Evolutionary conservation across 1,140 invertebrate genomes (phyloP).

Genomic region (Atta colombica): DNA sequence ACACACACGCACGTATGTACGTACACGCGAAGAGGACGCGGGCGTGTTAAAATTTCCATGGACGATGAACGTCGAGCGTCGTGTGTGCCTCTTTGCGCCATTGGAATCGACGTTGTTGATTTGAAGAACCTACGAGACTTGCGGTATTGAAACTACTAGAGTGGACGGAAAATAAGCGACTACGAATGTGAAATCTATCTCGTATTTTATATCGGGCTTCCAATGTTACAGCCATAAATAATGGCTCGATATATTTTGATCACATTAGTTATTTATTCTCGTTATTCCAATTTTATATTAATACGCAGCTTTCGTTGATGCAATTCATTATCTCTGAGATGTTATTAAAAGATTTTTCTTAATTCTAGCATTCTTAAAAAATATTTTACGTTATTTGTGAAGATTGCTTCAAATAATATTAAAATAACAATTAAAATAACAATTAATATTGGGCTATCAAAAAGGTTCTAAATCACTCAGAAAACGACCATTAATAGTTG

Average conservation of each 20-base stretch:
- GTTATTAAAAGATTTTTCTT: too few species aligned
- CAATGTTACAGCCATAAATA: not conserved
- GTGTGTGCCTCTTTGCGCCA: not conserved
- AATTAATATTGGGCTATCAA: too few species aligned
- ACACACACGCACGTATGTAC: not conserved
- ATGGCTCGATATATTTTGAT: not conserved
- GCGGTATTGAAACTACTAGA: too few species aligned
- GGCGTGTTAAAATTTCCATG: slow-evolving; percentile 32
- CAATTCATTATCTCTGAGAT: not conserved
- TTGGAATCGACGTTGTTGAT: not conserved
- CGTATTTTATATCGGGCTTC: not conserved
- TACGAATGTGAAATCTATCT: not conserved
- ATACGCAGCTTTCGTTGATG: not conserved
- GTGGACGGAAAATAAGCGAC: not conserved
- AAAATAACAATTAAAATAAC: too few species aligned
- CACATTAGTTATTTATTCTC: too few species aligned
- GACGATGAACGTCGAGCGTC: not conserved
- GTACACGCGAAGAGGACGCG: not conserved
- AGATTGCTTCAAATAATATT: too few species aligned
- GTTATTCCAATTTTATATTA: not conserved
- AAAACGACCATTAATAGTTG: too few species aligned
- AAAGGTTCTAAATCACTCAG: too few species aligned
- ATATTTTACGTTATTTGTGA: too few species aligned
- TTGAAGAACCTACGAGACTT: slow-evolving; percentile 1
- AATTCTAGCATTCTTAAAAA: not conserved